phyloP scores from a whole-genome alignment of 2,113 vertebrate genomes.

The Siniperca knerii region DNA sequence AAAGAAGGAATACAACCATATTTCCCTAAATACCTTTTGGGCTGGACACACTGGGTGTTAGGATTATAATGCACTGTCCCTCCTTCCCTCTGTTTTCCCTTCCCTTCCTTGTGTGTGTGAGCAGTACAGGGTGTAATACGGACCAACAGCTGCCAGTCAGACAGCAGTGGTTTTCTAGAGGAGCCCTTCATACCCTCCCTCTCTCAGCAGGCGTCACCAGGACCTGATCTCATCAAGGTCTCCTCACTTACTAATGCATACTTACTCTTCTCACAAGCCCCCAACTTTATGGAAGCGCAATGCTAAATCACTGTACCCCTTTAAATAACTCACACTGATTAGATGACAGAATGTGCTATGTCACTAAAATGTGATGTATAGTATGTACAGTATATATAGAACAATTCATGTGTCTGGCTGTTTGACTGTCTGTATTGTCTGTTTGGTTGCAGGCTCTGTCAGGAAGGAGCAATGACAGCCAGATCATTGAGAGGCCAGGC shows the following conservation, averaged over 20 bases:
- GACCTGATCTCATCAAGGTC: slow-evolving; percentile 74
- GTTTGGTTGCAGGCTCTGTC: slow-evolving; percentile 66
- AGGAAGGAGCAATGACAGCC: slow-evolving; percentile 54
- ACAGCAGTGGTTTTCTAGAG: slow-evolving; percentile 89
- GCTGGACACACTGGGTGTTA: background rate
- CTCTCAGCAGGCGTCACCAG: slow-evolving; percentile 64
- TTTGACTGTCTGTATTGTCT: slow-evolving; percentile 8
- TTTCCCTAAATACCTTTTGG: background rate
- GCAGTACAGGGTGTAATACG: slow-evolving; percentile 60
- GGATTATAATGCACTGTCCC: background rate
- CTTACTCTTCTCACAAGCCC: background rate
- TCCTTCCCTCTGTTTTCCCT: background rate
- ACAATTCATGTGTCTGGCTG: background rate
- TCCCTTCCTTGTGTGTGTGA: slow-evolving; percentile 2
- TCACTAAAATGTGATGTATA: background rate
- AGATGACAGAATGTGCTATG: background rate
- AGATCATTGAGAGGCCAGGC: slow-evolving; percentile 40
- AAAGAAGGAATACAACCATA: background rate
- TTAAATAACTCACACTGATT: background rate
- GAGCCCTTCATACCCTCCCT: slow-evolving; percentile 77
- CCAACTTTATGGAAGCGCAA: no score
- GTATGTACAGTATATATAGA: fast-evolving
- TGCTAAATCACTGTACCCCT: background rate
- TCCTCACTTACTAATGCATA: background rate
- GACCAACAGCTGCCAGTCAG: slow-evolving; percentile 88